These are phyloP conservation scores for Poeciliopsis presidionis DNA, from an alignment of 2,797 vertebrate genomes.

Conservation along the genomic window DNA sequence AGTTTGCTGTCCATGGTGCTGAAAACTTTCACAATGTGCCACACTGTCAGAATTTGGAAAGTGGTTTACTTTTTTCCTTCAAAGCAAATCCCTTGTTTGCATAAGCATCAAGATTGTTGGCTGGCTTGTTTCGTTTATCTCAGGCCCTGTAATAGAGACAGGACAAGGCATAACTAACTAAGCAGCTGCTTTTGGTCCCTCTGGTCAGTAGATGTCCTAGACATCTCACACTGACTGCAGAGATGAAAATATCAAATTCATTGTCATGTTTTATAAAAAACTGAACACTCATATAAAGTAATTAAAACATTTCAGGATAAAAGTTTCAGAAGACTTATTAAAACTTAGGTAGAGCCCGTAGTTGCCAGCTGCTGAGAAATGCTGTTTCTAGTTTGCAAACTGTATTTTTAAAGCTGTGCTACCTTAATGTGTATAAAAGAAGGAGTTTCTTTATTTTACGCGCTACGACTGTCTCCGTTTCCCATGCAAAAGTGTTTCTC, in stretches of 20 bases:
- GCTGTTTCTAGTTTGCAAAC: background rate
- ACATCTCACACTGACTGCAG: background rate
- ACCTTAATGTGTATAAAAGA: too few species aligned
- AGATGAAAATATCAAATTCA: background rate
- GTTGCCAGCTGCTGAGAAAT: background rate
- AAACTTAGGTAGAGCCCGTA: background rate
- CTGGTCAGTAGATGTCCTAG: background rate
- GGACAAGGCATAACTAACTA: background rate
- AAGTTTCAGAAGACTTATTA: background rate
- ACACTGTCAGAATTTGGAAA: slow-evolving; percentile 33
- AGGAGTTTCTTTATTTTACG: background rate
- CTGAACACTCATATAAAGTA: background rate
- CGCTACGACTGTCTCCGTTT: background rate
- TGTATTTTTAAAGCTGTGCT: background rate
- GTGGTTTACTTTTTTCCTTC: slow-evolving; percentile 4
- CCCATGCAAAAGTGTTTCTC: background rate
- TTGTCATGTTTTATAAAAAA: background rate
- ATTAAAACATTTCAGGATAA: background rate
- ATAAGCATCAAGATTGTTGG: background rate
- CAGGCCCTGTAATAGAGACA: background rate
- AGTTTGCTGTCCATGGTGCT: slow-evolving; percentile 66
- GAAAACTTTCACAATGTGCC: slow-evolving; percentile 16
- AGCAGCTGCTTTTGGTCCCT: background rate
- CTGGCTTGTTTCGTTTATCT: background rate
- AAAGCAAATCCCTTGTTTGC: background rate